Conservation (phyloP, 2,797 vertebrate species). For the Helostoma temminkii region DNA sequence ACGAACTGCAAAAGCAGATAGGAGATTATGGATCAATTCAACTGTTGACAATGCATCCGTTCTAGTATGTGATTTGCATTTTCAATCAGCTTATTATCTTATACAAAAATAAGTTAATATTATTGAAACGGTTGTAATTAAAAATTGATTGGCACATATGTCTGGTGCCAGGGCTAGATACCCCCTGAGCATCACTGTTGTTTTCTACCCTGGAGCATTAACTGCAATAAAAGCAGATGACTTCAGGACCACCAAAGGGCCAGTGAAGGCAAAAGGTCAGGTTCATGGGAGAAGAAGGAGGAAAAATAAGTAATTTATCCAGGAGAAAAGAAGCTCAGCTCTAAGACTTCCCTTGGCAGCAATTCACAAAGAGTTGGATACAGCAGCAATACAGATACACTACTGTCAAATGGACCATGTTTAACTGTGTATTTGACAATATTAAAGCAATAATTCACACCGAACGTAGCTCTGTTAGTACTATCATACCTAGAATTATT, state of each 20-base stretch:
- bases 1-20: slow-evolving; percentile 3
- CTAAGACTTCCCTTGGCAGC: slow-evolving; percentile 74
- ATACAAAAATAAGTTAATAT: slow-evolving; percentile 59
- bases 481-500: slow-evolving; percentile 19
- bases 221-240: slow-evolving; percentile 82
- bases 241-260: slow-evolving; percentile 66
- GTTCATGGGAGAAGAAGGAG: slow-evolving; percentile 66
- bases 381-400: slow-evolving; percentile 66
- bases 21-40: slow-evolving; percentile 29
- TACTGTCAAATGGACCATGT: slow-evolving; percentile 56
- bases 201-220: slow-evolving; percentile 76
- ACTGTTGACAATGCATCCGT: slow-evolving; percentile 26
- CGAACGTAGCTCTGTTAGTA: slow-evolving; percentile 40
- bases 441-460: slow-evolving; percentile 70
- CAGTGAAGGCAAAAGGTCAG: slow-evolving; percentile 69
- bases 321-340: slow-evolving; percentile 73
- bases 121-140: slow-evolving; percentile 75
- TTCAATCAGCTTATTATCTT: slow-evolving; percentile 26
- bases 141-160: slow-evolving; percentile 78
- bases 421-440: slow-evolving; percentile 59
- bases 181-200: slow-evolving; percentile 51
- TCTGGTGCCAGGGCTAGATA: slow-evolving; percentile 48
- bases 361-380: slow-evolving; percentile 52
- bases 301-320: slow-evolving; percentile 82
- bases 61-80: slow-evolving; percentile 36